phyloP scores from a whole-genome alignment of 2,888 invertebrate species.

The Antheraea assamensis region DNA sequence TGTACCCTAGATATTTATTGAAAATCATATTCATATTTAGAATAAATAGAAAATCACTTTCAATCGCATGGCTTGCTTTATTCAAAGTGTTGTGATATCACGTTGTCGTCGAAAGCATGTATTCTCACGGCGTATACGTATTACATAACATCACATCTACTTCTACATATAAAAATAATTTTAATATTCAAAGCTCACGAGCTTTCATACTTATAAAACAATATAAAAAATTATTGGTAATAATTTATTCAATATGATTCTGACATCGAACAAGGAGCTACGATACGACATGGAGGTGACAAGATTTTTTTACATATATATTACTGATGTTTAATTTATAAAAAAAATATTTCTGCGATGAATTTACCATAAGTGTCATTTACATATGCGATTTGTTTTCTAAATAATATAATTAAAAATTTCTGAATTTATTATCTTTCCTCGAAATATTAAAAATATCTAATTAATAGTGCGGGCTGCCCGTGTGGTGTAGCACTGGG shows the following conservation, averaged over 20 bases:
- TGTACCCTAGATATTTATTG: neutral
- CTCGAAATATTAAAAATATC: neutral
- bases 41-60: slow-evolving; percentile 5
- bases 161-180: slow-evolving; percentile 48
- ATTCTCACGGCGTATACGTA: slow-evolving; percentile 45
- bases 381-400: no score
- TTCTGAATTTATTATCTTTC: neutral
- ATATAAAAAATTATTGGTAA: slow-evolving; percentile 75
- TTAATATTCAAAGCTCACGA: slow-evolving; percentile 63
- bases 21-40: neutral
- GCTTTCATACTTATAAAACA: slow-evolving; percentile 76
- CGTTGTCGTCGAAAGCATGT: slow-evolving; percentile 53
- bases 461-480: no score
- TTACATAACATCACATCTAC: slow-evolving; percentile 58
- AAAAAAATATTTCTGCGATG: neutral
- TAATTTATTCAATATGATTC: slow-evolving; percentile 71
- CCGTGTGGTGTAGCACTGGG: no score
- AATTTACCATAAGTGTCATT: neutral
- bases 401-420: neutral
- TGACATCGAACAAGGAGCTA: slow-evolving; percentile 29
- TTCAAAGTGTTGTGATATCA: slow-evolving; percentile 24
- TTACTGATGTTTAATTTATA: neutral
- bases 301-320: neutral
- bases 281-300: slow-evolving; percentile 19
- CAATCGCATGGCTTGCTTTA: slow-evolving; percentile 31